A percentile compares a stretch with the other conserved stretches of the same genome.
These are phyloP conservation scores for Tetheella fluctuosa DNA, from an alignment of 2,888 invertebrate genomes.

Conservation along the genomic window DNA sequence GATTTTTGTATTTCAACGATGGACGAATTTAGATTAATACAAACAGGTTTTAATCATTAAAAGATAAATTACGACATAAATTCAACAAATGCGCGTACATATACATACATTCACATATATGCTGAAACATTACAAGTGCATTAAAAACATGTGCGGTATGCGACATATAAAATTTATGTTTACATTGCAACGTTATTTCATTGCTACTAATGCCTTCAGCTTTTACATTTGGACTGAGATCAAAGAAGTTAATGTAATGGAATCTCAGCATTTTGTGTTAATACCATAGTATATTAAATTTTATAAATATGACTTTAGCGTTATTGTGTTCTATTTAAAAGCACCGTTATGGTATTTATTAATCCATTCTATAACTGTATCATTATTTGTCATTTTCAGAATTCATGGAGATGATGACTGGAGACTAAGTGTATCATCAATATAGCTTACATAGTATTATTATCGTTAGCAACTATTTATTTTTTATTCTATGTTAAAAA, in stretches of 20 bases:
- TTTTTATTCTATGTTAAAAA: conserved; percentile 58
- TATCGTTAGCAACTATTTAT: conserved; percentile 65
- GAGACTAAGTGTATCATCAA: conserved; percentile 85
- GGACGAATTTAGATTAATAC: not conserved
- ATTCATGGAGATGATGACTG: conserved; percentile 98
- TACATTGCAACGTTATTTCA: conserved; percentile 27
- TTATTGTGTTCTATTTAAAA: too few species aligned
- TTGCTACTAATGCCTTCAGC: conserved; percentile 21
- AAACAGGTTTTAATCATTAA: not conserved
- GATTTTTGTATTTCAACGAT: not conserved
- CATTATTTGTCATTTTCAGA: conserved; percentile 83
- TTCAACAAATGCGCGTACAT: conserved; percentile 24
- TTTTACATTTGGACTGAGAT: conserved; percentile 39
- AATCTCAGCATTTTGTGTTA: conserved; percentile 1
- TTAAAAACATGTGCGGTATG: conserved; percentile 32
- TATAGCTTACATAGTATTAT: conserved; percentile 58
- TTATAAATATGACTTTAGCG: too few species aligned
- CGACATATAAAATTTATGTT: conserved; percentile 23
- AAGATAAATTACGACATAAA: conserved; percentile 41
- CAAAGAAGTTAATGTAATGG: conserved; percentile 30
- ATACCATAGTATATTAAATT: not conserved
- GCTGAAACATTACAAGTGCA: conserved; percentile 35
- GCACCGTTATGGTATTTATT: too few species aligned
- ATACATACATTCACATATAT: conserved; percentile 25
- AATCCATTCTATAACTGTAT: not conserved